Base-by-base conservation (phyloP, 2,888 invertebrate genomes). In the Petrophora chlorosata region DNA sequence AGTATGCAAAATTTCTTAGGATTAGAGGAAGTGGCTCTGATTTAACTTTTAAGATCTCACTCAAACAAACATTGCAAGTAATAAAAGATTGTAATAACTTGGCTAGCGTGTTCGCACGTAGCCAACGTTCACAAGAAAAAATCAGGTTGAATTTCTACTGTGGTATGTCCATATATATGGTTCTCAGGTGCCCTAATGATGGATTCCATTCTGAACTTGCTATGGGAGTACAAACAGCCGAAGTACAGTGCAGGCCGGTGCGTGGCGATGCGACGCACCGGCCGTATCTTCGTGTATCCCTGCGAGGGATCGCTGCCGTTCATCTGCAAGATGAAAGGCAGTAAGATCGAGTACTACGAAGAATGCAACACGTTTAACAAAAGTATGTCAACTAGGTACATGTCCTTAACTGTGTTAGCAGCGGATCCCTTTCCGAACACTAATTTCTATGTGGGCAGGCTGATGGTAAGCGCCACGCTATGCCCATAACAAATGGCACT, bases 211-310 rank as follows among this genome's bases (percentile, higher is more conserved):
- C 56, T 78, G 34, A 75, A 74, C 19, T 45, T 79, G 14, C 42
- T 79, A 3, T 79, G 79, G 79, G 76, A 75, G 42, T 41, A 61
- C 15, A 51, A 54, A 8, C 65, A 79, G 43, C 79, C 77, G 0
- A 7, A 26, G 16, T 58, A 67, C 38, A 49, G 57, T 12, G 70
- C 56, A 0, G 79, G 79, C 0, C 67, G 76, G 2, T 79, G 79
- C 46, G 69, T 76, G 2, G 78, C 70, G 2, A 70, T 77, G 72
- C 65, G 70, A 0, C 66, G 78, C 13, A 70, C 70, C 4, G 79
- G 77, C 0, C 60, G 68, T 0, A 59, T 78, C 5, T 76, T 72
- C 40, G 72, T 76, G 0, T 63, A 72, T 7, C 67, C 68, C 0
- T 79, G 79, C 48, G 41, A 53, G 0, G 25, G 56, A 1, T 45